A percentile compares a stretch with the other conserved stretches of the same genome.
Conservation (phyloP, 2,888 invertebrate species). For the Cheilosia grossa region DNA sequence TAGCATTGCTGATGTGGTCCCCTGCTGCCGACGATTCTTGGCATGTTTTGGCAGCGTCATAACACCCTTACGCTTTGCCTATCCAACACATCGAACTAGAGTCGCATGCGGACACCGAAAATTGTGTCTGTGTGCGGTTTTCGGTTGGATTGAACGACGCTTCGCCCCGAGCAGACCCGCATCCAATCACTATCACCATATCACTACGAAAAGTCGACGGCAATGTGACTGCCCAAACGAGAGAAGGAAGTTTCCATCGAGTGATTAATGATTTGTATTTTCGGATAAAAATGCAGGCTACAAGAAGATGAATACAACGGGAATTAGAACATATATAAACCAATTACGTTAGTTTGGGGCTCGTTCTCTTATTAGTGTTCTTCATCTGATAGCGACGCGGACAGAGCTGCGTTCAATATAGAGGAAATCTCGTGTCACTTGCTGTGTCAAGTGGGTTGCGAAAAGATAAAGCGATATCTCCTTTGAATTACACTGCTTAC, state of each 20-base stretch:
- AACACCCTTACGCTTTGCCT: conserved; percentile 29
- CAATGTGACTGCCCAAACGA: conserved; percentile 34
- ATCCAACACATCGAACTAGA: background rate
- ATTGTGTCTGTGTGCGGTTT: conserved; percentile 39
- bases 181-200: conserved; percentile 38
- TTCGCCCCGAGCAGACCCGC: conserved; percentile 61
- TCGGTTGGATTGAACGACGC: conserved; percentile 35
- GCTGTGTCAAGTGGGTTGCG: conserved; percentile 43
- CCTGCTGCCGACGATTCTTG: conserved; percentile 35
- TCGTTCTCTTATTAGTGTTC: conserved; percentile 1
- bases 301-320: conserved; percentile 64
- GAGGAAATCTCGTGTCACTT: conserved; percentile 42
- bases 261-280: conserved; percentile 72
- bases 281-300: conserved; percentile 66
- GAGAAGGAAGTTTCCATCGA: conserved; percentile 67
- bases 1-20: conserved; percentile 36
- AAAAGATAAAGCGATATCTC: conserved; percentile 25
- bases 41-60: conserved; percentile 66
- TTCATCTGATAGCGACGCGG: conserved; percentile 25
- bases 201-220: conserved; percentile 37
- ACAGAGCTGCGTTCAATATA: conserved; percentile 10
- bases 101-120: conserved; percentile 11
- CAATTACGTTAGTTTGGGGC: conserved; percentile 44
- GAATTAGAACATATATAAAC: conserved; percentile 62
- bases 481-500: conserved; percentile 11